Base-by-base conservation (phyloP, 2,113 vertebrate genomes). In the Nothoprocta perdicaria region DNA sequence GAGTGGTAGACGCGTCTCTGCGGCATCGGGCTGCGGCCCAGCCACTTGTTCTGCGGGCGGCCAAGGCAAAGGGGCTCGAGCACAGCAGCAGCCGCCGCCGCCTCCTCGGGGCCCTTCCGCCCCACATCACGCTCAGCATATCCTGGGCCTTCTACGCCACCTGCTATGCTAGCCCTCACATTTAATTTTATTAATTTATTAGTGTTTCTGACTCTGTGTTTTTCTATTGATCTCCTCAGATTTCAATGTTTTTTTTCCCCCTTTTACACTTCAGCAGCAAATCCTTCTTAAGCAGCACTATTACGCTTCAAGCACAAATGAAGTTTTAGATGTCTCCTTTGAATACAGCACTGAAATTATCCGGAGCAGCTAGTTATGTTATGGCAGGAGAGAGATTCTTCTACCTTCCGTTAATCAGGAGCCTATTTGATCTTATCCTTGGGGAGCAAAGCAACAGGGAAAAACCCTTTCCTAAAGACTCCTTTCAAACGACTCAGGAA, bases 1-100 rank as follows among this genome's bases (percentile, higher is more conserved):
- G 99, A 99, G 81, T 99, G 99, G 92, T 99, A 99, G 62, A 99
- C 99, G 38, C 99, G 97, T 95, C 99, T 98, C 98, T 99, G 99
- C 67, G 99, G 92, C 99, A 99, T 99, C 9, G 99, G 98, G 95
- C 98, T 99, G 8, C 98, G 99, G 66, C 98, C 97, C 52, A 98
- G 69, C 99, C 99, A 99, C 96, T 99, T 98, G 80, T 99, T 98
- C 99, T 99, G 95, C 7, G 76, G 83, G 84, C n/a, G 61, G 6
- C 82, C 62, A 80, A 15, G 58, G n/a, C 63, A 43, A 78, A 53
- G 24, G 75, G 26, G 24, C 71, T 89, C 58, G 91, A 38, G 79
- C 55, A 53, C 45, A 75, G 2, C 1, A 27, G n/a, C 3, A 73
- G n/a, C 0, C 57, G 55, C 50, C 29, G 10, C 8, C 26, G 50